Base-by-base conservation (phyloP, 2,797 vertebrate species). In the Brachymystax lenok region DNA sequence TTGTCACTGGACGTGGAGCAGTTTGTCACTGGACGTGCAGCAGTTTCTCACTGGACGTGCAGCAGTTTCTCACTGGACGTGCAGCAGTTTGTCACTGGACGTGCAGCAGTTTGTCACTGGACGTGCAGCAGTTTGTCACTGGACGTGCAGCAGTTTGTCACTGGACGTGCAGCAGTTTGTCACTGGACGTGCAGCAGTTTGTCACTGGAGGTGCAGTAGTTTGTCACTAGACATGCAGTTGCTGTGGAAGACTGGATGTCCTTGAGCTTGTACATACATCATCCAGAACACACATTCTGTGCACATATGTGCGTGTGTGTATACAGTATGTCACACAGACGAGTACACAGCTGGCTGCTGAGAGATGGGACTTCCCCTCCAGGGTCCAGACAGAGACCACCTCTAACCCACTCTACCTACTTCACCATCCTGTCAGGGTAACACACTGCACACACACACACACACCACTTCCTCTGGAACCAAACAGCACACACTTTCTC, bases 321-420 rank as follows among this genome's bases (percentile, higher is more conserved):
- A 71, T 66, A 71, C 81, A 86, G 54, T 56, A 19, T 56, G 16
- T 56, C 17, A 24, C 21, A 56, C 27, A 14, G 30, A 8, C 74
- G 51, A 27, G 46, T 3, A 77, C 33, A 51, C 14, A 59, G 51
- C 50, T 10, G 21, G 82, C 84, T 90, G 79, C 54, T 59, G 54
- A 79, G 73, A 79, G 81, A 79, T 79, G 79, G 80, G 85, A 89
- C 77, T 85, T 88, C 77, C 87, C 66, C 82, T 69, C 82, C 52
- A 71, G 46, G 73, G 81, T 82, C 80, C 19, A 71, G 35, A 74
- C 82, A 82, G 80, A 59, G 52, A 74, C 52, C 33, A 88, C 86
- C 88, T 88, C 83, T 86, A 80, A 85, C 87, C 78, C 74, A 82
- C 80, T 88, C 72, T 8, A 71, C 84, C 24, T 82, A 82, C 86